A percentile compares a stretch with the other conserved stretches of the same genome.
These are phyloP conservation scores for Neogale vison DNA, from an alignment of 2,113 vertebrate genomes.

Conservation along the genomic window DNA sequence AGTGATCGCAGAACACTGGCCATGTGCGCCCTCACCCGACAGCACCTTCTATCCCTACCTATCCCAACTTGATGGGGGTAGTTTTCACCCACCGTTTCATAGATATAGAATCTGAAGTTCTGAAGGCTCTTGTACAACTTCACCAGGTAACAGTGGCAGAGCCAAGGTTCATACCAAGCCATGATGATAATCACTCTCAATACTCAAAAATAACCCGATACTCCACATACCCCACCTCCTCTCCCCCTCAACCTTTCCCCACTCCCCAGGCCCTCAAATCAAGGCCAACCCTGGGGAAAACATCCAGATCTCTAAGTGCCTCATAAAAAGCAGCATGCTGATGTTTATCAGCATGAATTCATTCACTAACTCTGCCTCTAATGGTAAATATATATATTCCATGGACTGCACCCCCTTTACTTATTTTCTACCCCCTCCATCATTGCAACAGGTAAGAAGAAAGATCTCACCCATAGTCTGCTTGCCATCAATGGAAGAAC, in stretches of 20 bases:
- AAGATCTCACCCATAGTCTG: background rate
- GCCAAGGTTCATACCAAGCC: background rate
- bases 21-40: rapidly evolving
- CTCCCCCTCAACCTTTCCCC: too few species aligned
- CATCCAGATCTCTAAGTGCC: background rate
- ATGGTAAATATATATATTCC: background rate
- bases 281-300: background rate
- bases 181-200: rapidly evolving
- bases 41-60: background rate
- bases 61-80: rapidly evolving
- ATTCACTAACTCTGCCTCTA: background rate
- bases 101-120: background rate
- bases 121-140: background rate
- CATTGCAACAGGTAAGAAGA: background rate
- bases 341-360: background rate
- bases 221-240: background rate
- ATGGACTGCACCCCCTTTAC: background rate
- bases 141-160: background rate
- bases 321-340: background rate
- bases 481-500: background rate
- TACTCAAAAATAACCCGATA: too few species aligned
- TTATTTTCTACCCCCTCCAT: background rate
- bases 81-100: background rate
- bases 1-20: too few species aligned
- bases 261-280: background rate